A percentile compares a stretch with the other conserved stretches of the same genome.
phyloP scores from a whole-genome alignment of 1,140 invertebrate species.

The Pissodes strobi region DNA sequence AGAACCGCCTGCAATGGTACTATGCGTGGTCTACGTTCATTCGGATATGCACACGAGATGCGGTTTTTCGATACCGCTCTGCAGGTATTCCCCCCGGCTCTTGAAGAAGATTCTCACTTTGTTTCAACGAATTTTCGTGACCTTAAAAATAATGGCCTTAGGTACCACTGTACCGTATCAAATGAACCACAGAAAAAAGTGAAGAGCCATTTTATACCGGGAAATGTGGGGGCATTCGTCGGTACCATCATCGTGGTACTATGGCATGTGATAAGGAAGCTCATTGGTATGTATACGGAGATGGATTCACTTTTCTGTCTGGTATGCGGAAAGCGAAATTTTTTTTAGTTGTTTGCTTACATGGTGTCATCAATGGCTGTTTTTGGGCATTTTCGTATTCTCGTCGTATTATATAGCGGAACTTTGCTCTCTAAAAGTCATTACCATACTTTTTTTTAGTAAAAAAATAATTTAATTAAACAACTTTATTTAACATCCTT shows the following conservation, averaged over 20 bases:
- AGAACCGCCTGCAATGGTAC: neutral
- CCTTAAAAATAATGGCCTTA: neutral
- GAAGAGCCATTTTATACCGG: conserved; percentile 11
- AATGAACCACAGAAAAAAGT: conserved; percentile 10
- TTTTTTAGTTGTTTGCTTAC: neutral
- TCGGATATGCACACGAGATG: neutral
- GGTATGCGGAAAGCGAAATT: conserved; percentile 23
- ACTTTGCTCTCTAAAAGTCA: too few species aligned
- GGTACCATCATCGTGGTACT: conserved; percentile 2
- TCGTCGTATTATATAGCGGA: too few species aligned
- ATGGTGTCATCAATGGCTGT: too few species aligned
- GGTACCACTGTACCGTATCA: neutral
- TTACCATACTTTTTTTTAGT: too few species aligned
- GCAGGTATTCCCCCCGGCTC: conserved; percentile 3
- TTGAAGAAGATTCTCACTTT: neutral
- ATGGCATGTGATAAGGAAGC: conserved; percentile 16
- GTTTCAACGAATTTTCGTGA: neutral
- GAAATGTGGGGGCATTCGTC: neutral
- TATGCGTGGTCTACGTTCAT: neutral
- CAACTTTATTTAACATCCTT: too few species aligned
- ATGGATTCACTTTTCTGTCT: conserved; percentile 27
- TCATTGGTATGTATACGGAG: conserved; percentile 11
- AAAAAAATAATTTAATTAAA: too few species aligned
- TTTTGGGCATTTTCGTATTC: too few species aligned
- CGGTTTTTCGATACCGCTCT: neutral